phyloP scores from a whole-genome alignment of 2,888 invertebrate genomes.

The Monochamus alternatus region DNA sequence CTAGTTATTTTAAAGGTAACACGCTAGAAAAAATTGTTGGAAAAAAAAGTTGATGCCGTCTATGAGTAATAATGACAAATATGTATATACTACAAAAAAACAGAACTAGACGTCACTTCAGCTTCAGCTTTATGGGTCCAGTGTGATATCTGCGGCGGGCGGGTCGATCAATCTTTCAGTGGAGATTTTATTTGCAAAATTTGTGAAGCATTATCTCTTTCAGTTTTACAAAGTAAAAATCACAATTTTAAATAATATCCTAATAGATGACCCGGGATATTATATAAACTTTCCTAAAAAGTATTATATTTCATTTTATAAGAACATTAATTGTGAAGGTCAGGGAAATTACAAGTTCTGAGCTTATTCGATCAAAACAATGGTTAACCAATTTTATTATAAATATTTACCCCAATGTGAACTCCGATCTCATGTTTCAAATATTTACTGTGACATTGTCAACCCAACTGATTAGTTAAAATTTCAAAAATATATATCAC shows the following conservation, averaged over 20 bases:
- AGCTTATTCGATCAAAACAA: no score
- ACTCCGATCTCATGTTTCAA: neutral
- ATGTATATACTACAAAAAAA: conserved; percentile 35
- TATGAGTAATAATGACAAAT: neutral
- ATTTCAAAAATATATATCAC: no score
- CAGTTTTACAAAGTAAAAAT: neutral
- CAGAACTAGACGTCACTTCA: conserved; percentile 17
- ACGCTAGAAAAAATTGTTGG: conserved; percentile 11
- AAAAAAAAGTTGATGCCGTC: neutral
- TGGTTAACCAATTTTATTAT: no score
- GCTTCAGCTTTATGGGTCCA: conserved; percentile 35
- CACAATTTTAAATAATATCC: conserved; percentile 20
- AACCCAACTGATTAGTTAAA: conserved; percentile 1
- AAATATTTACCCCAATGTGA: conserved; percentile 1
- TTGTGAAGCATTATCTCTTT: neutral
- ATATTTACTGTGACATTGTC: neutral
- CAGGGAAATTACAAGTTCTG: conserved; percentile 5
- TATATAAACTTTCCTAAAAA: no score
- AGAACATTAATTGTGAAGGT: neutral
- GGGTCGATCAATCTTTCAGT: conserved; percentile 31
- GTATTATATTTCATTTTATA: conserved; percentile 8
- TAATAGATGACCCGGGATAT: conserved; percentile 24
- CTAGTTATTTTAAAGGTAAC: conserved; percentile 25
- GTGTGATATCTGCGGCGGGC: conserved; percentile 37
- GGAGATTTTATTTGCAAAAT: conserved; percentile 28